Evolutionary conservation across 1,140 invertebrate species (phyloP), one percentile per base, ranked within the genome.

Genomic region (Solenopsis invicta): DNA sequence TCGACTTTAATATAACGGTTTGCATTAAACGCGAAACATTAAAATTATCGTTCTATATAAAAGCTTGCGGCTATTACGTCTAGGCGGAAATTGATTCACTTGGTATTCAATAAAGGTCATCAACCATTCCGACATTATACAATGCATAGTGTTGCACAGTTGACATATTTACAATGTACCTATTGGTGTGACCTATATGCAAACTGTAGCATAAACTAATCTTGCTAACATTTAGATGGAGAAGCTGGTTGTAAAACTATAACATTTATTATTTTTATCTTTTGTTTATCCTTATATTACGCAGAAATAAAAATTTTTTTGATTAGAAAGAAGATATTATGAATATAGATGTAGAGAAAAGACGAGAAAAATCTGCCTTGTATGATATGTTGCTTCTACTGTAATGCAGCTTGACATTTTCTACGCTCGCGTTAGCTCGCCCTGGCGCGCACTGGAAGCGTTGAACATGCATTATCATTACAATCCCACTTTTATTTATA

Each of bases 381-480:
- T 41, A 8, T 41, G 34, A 59, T 50, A 45, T 37, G 37, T 72
- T 48, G 52, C 12, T 72, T 72, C 41, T 21, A n/a, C 54, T 48
- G 9, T n/a, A 56, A 82, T 21, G 45, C 71, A 48, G 13, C 29
- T 54, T 80, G 77, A 80, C 77, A 24, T 72, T 82, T 74, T 82
- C 52, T 59, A 48, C 24, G 5, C 5, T 67, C 5, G 64, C 37
- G n/a, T 67, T 67, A 24, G 76, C 9, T 41, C 13, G 5, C 21
- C 37, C 21, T 59, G 52, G 12, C 21, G 18, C n/a, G 12, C 29
- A 13, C 48, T 29, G 48, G 45, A 37, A 67, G 34, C 62, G 66
- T 45, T 67, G 64, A 34, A 52, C 62, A 67, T 80, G 62, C 45
- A 80, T 67, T 80, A 67, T 80, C 77, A 80, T 80, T 80, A 80